A percentile compares a stretch with the other conserved stretches of the same genome.
Conservation (phyloP, 2,888 invertebrate species). For the Agonopterix subpropinquella region DNA sequence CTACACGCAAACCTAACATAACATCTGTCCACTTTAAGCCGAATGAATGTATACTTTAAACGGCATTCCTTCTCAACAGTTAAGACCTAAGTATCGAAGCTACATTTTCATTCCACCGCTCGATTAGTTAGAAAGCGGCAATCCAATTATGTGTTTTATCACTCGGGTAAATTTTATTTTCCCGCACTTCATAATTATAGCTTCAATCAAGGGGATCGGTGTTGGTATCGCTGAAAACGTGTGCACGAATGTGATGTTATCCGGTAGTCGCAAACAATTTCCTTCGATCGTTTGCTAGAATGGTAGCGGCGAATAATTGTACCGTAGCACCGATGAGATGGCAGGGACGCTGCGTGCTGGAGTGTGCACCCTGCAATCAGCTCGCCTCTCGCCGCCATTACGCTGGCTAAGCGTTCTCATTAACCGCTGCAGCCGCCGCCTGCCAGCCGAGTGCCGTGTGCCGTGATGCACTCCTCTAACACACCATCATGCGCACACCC, state of each 20-base stretch:
- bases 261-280: conserved; percentile 25
- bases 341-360: conserved; percentile 36
- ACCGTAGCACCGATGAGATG: conserved; percentile 34
- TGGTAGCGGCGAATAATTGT: conserved; percentile 39
- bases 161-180: conserved; percentile 12
- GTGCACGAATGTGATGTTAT: conserved; percentile 15
- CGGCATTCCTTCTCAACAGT: conserved; percentile 26
- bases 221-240: conserved; percentile 4
- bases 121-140: conserved; percentile 20
- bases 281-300: conserved; percentile 28
- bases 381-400: conserved; percentile 37
- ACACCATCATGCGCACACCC: conserved; percentile 23
- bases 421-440: conserved; percentile 34
- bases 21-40: conserved; percentile 44
- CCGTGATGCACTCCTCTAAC: conserved; percentile 28
- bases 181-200: conserved; percentile 6
- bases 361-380: conserved; percentile 44
- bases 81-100: conserved; percentile 23
- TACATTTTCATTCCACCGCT: conserved; percentile 26
- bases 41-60: conserved; percentile 34
- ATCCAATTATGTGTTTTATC: conserved; percentile 25
- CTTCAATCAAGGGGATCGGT: conserved; percentile 7
- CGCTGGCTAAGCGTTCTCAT: conserved; percentile 53
- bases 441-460: conserved; percentile 17
- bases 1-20: conserved; percentile 44